Conservation (phyloP, 1,140 invertebrate genomes). For the Bicyclus anynana region DNA sequence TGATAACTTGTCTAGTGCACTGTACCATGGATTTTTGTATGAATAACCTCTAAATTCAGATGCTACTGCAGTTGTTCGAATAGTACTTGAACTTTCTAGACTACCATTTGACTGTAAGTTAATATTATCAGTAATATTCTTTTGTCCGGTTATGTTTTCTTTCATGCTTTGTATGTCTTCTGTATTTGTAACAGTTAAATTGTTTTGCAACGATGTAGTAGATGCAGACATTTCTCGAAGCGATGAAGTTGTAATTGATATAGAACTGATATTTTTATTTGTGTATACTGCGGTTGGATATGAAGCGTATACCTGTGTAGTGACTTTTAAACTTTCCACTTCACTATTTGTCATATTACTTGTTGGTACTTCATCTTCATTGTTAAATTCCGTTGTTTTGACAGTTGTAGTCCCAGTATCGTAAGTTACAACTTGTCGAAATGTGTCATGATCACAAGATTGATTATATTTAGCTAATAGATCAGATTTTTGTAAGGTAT, state of each 20-base stretch:
- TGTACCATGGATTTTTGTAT: slow-evolving; percentile 32
- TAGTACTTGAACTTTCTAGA: slow-evolving; percentile 1
- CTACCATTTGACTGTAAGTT: not conserved
- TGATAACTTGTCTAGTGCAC: slow-evolving; percentile 43
- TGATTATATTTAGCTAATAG: not conserved
- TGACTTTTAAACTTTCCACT: slow-evolving; percentile 14
- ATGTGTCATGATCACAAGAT: slow-evolving; percentile 5
- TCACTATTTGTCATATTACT: slow-evolving; percentile 13
- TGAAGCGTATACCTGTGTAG: slow-evolving; percentile 16
- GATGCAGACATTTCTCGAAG: slow-evolving; percentile 21
- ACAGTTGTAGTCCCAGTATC: not conserved
- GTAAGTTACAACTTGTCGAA: slow-evolving; percentile 10
- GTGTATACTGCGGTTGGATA: slow-evolving; percentile 42
- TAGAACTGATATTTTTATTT: slow-evolving; percentile 32
- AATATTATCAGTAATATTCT: not conserved
- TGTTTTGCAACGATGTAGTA: slow-evolving; percentile 16
- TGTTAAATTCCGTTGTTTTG: not conserved
- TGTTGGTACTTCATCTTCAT: not conserved
- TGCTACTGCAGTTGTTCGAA: not conserved
- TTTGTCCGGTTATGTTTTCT: not conserved
- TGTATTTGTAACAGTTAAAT: slow-evolving; percentile 28
- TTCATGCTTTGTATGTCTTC: slow-evolving; percentile 44
- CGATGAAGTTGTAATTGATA: slow-evolving; percentile 33
- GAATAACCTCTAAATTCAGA: not conserved
- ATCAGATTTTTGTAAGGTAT: not conserved